Evolutionary conservation across 2,113 vertebrate species (phyloP).

Genomic region (Trogon surrucura): DNA sequence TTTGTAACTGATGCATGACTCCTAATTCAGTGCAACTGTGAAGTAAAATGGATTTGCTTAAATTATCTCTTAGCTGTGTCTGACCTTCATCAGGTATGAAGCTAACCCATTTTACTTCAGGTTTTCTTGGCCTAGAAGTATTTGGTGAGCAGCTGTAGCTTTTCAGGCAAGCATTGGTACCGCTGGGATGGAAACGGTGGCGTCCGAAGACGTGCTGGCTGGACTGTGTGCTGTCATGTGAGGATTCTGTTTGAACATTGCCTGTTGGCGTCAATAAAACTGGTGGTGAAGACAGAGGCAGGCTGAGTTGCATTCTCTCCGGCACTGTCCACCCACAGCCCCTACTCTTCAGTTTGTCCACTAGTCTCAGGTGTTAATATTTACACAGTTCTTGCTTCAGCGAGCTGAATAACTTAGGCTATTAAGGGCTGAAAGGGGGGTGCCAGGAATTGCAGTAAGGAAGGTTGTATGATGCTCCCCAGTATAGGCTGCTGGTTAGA

Average conservation of each 20-base stretch:
- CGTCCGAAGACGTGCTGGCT: accelerated
- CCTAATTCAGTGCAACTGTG: background rate
- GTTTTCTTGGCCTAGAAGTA: background rate
- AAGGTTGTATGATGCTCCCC: background rate
- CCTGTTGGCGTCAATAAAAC: background rate
- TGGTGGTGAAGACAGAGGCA: background rate
- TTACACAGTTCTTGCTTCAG: background rate
- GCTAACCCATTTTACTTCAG: background rate
- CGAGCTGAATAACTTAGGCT: background rate
- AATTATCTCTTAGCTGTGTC: background rate
- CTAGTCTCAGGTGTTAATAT: background rate
- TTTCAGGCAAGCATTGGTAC: background rate
- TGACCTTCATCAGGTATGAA: background rate
- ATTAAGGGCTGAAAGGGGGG: background rate
- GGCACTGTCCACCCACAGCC: background rate
- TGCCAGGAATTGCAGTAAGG: background rate
- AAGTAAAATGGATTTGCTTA: background rate
- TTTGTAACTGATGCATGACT: background rate
- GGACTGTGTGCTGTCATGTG: accelerated
- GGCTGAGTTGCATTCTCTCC: accelerated
- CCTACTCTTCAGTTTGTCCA: background rate
- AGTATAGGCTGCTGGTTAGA: background rate
- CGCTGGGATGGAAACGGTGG: background rate
- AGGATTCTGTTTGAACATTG: background rate
- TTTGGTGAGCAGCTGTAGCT: background rate